Conservation (phyloP, 2,888 invertebrate genomes). For the Deilephila porcellus region DNA sequence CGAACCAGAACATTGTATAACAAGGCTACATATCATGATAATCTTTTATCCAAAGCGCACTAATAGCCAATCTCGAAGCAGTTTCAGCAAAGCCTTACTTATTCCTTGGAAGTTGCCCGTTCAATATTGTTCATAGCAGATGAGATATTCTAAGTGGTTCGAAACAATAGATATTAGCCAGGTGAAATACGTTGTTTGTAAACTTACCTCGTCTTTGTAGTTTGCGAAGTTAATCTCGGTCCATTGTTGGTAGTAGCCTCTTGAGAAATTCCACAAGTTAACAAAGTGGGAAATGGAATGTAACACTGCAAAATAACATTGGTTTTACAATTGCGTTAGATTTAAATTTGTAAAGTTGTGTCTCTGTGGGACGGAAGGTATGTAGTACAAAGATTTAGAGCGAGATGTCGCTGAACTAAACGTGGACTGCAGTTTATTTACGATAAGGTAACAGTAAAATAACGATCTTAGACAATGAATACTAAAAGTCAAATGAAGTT, state of each 20-base stretch:
- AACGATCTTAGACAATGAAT: no score
- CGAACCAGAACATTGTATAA: background rate
- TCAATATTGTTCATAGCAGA: constrained; percentile 18
- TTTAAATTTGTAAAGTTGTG: background rate
- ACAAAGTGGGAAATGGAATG: constrained; percentile 83
- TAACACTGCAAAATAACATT: constrained; percentile 67
- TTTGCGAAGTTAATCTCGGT: constrained; percentile 79
- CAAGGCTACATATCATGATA: background rate
- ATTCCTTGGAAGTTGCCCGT: constrained; percentile 6
- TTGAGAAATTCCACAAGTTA: constrained; percentile 84
- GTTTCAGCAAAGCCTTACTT: background rate
- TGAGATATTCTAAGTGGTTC: constrained; percentile 7
- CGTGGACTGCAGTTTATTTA: no score
- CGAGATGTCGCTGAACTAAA: no score
- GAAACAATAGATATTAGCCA: constrained; percentile 28
- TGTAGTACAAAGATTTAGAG: background rate
- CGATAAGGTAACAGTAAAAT: no score
- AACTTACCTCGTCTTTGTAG: constrained; percentile 76
- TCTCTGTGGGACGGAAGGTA: background rate
- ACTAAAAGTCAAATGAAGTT: no score
- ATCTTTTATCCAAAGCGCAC: background rate
- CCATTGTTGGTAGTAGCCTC: constrained; percentile 71
- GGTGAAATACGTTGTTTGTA: constrained; percentile 37
- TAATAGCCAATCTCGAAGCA: constrained; percentile 9
- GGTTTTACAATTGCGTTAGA: constrained; percentile 14